These are phyloP conservation scores for Heliconius eleuchia DNA, from an alignment of 1,140 invertebrate species.

Conservation along the genomic window DNA sequence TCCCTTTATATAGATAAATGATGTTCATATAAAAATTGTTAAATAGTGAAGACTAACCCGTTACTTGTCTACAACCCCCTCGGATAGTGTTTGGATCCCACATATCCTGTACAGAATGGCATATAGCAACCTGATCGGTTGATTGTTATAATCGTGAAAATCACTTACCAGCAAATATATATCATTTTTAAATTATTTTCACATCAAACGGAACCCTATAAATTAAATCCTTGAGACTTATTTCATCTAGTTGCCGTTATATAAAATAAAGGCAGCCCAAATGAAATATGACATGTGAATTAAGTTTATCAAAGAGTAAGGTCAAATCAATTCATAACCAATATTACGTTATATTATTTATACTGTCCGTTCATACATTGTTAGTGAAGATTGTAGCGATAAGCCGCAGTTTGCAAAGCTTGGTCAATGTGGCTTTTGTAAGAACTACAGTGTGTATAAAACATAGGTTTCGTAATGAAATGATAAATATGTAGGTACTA, in stretches of 20 bases:
- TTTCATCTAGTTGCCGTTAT: neutral
- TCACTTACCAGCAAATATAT: neutral
- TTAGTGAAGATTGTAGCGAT: conserved; percentile 29
- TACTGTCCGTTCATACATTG: conserved; percentile 26
- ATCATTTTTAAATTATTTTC: neutral
- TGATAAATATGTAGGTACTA: conserved; percentile 12
- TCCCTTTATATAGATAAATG: too few relatives aligned
- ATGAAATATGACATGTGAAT: conserved; percentile 24
- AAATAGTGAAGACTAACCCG: too few relatives aligned
- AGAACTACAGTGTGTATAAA: conserved; percentile 30
- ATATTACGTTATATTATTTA: conserved; percentile 20
- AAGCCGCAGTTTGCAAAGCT: conserved; percentile 20
- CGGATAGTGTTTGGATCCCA: too few relatives aligned
- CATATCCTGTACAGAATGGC: too few relatives aligned
- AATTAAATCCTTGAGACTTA: neutral
- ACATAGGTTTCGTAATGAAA: conserved; percentile 22
- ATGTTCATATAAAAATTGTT: too few relatives aligned
- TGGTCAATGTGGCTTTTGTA: conserved; percentile 30
- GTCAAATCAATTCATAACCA: conserved; percentile 30
- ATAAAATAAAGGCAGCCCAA: neutral
- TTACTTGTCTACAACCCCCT: too few relatives aligned
- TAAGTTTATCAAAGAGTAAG: conserved; percentile 27
- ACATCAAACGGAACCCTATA: neutral
- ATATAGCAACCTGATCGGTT: too few relatives aligned
- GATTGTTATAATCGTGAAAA: too few relatives aligned